Conservation (phyloP, 2,888 invertebrate species). For the Apamea epomidion region DNA sequence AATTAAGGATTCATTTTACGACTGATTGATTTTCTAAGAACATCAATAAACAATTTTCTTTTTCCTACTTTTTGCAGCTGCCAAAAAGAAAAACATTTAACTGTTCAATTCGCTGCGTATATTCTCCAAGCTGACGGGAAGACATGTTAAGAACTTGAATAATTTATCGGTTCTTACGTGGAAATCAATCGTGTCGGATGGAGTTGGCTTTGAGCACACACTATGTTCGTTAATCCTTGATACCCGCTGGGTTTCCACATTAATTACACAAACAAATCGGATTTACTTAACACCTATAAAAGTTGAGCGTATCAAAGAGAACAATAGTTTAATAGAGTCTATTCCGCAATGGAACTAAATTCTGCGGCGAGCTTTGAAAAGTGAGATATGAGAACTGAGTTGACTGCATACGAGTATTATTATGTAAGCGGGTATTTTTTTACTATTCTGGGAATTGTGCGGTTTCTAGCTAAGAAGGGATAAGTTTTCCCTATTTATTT, state of each 20-base stretch:
- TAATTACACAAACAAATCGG: conserved; percentile 51
- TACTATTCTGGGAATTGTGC: conserved; percentile 18
- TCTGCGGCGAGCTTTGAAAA: conserved; percentile 46
- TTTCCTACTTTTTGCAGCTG: not conserved
- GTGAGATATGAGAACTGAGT: conserved; percentile 29
- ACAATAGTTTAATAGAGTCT: conserved; percentile 51
- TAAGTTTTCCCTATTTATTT: not conserved
- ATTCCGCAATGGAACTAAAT: conserved; percentile 37
- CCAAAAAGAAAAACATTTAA: not conserved
- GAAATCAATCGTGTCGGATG: conserved; percentile 35
- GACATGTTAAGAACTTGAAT: conserved; percentile 24
- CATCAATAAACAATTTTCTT: not conserved
- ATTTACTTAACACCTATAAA: conserved; percentile 55
- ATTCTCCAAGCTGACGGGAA: conserved; percentile 9
- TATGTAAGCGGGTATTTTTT: conserved; percentile 32
- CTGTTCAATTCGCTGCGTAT: conserved; percentile 4
- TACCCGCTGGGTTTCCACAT: conserved; percentile 35
- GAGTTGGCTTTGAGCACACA: conserved; percentile 23
- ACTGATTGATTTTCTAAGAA: conserved; percentile 4
- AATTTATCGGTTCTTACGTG: conserved; percentile 32
- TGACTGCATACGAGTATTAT: conserved; percentile 21
- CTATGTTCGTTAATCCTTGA: conserved; percentile 35
- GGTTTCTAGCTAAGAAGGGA: not conserved
- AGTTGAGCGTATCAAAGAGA: conserved; percentile 38
- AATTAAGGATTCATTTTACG: not conserved